Base-by-base conservation (phyloP, 2,888 invertebrate species). In the Priocnemis perturbator region DNA sequence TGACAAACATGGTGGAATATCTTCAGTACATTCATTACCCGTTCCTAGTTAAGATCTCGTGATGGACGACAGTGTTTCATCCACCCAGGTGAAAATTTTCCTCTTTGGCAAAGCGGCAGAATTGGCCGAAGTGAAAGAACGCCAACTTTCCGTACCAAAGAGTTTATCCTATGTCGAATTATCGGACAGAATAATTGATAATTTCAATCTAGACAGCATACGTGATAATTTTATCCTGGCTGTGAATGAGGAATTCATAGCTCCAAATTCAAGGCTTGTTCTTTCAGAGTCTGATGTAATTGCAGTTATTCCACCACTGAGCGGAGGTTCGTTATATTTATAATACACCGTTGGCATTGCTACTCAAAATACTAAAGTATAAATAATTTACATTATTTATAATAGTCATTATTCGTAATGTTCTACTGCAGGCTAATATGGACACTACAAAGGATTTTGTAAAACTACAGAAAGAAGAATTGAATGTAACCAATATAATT, bases 21-120 rank as follows among this genome's bases (percentile, higher is more conserved):
- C 26, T 50, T 48, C 9, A 14, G 15, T 20, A 15, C 17, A 55
- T 23, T 9, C 5, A 17, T 26, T 37, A n/a, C 19, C n/a, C 53
- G 53, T n/a, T 21, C 20, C 19, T 30, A 20, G 14, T 21, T 20
- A 3, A 9, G 14, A 0, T 19, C 62, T 23, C 45, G 67, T 70
- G 65, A 79, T 80, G 76, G 73, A 64, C 64, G 45, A 64, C 14
- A 59, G 37, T 47, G 7, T 0, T 7, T 50, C n/a, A 11, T 53
- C 71, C 26, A 48, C 67, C 30, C 65, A 65, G 47, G 92, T 96
- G 56, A 94, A 93, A 87, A 84, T 98, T 68, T 89, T 97, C 82
- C 97, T 98, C 90, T 98, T 98, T 90, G 98, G 97, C 0, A 95
- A 95, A 91, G 94, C 97, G 48, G 94, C 95, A 85, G 98, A 98